A percentile compares a stretch with the other conserved stretches of the same genome.
Conservation (phyloP, 2,113 vertebrate genomes). For the Pica pica region DNA sequence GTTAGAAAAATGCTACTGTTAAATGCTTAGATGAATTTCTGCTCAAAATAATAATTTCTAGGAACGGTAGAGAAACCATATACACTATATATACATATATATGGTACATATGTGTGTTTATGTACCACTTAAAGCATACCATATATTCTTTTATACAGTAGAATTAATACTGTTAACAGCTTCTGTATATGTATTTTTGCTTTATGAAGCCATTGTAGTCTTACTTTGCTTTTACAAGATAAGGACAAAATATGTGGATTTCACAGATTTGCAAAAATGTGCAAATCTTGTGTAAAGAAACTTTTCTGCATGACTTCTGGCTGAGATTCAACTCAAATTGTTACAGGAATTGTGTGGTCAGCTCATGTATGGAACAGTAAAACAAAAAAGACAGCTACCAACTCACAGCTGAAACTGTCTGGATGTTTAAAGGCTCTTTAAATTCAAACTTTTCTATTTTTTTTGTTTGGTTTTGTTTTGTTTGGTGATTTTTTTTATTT, state of each 20-base stretch:
- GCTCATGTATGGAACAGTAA: not conserved
- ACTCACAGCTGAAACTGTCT: not conserved
- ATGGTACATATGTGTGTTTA: not conserved
- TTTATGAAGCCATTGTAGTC: not conserved
- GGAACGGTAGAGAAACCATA: not conserved
- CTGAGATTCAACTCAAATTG: not conserved
- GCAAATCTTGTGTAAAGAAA: not conserved
- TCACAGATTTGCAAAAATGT: not conserved
- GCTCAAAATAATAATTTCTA: not conserved
- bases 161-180: not conserved
- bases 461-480: not conserved
- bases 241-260: not conserved
- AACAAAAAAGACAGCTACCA: not conserved
- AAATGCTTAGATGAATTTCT: not conserved
- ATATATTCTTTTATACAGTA: not conserved
- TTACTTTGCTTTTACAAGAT: not conserved
- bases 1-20: not conserved
- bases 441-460: not conserved
- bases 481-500: not conserved
- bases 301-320: not conserved
- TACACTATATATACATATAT: no score
- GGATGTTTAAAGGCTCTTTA: not conserved
- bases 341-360: not conserved
- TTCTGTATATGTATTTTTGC: not conserved
- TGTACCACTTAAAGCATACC: not conserved